A percentile compares a stretch with the other conserved stretches of the same genome.
Evolutionary conservation across 2,888 invertebrate species (phyloP).

Genomic region (Vanessa cardui): DNA sequence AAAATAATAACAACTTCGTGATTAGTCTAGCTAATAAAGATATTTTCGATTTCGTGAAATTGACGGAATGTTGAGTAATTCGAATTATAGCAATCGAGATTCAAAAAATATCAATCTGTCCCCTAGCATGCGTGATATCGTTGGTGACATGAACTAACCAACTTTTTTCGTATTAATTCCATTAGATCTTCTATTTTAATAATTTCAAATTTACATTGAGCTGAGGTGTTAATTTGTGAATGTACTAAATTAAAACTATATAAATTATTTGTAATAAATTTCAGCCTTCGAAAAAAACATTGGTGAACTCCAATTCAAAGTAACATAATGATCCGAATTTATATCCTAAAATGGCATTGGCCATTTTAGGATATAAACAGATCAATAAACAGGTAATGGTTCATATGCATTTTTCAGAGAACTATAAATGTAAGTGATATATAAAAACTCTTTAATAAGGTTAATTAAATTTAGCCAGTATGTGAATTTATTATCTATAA

Average conservation of each 20-base stretch:
- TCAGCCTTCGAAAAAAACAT: too few species aligned
- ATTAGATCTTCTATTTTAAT: neutral
- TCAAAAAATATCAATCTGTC: slow-evolving; percentile 2
- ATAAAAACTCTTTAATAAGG: neutral
- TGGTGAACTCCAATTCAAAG: too few species aligned
- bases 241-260: too few species aligned
- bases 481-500: neutral
- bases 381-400: neutral
- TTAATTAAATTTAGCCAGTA: neutral
- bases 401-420: neutral
- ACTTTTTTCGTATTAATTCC: neutral
- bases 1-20: slow-evolving; percentile 31
- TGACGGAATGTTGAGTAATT: slow-evolving; percentile 40
- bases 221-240: neutral
- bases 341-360: too few species aligned
- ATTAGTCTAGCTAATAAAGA: slow-evolving; percentile 29
- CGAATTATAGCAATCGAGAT: slow-evolving; percentile 1
- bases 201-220: neutral
- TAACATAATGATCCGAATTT: too few species aligned
- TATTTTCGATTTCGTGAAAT: slow-evolving; percentile 23
- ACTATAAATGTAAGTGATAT: neutral
- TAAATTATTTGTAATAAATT: too few species aligned
- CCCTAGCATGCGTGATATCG: neutral
- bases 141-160: neutral
- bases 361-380: too few species aligned